Evolutionary conservation across 1,140 invertebrate genomes (phyloP).

Genomic region (Drosophila saltans): DNA sequence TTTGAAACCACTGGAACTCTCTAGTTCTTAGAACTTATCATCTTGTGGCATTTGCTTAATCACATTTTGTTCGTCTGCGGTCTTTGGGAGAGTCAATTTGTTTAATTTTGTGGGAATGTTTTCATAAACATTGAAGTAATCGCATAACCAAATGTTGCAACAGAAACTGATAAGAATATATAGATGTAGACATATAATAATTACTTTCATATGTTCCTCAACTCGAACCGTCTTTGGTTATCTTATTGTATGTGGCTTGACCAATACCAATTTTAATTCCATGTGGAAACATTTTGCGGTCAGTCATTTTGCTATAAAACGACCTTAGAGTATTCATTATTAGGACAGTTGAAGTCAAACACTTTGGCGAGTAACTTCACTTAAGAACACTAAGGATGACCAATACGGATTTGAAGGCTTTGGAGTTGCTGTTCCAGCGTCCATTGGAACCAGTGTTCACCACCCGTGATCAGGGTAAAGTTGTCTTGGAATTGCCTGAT

Average conservation of each 20-base stretch:
- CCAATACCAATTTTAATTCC: background rate
- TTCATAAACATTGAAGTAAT: background rate
- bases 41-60: background rate
- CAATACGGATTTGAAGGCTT: conserved; percentile 68
- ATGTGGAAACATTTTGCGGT: background rate
- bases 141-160: conserved; percentile 10
- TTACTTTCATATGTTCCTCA: too few species aligned
- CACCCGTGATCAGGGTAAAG: conserved; percentile 85
- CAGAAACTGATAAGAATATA: background rate
- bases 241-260: background rate
- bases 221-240: background rate
- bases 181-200: background rate
- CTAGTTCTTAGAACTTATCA: background rate
- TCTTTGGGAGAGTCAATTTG: background rate
- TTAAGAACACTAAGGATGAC: conserved; percentile 30
- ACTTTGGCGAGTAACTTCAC: background rate
- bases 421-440: conserved; percentile 86
- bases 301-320: background rate
- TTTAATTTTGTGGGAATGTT: background rate
- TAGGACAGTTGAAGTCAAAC: conserved; percentile 18
- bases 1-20: too few species aligned
- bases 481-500: conserved; percentile 86
- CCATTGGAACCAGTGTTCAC: conserved; percentile 87
- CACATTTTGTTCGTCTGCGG: background rate
- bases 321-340: background rate